Evolutionary conservation across 2,797 vertebrate species (phyloP).

Genomic region (Amazona ochrocephala): DNA sequence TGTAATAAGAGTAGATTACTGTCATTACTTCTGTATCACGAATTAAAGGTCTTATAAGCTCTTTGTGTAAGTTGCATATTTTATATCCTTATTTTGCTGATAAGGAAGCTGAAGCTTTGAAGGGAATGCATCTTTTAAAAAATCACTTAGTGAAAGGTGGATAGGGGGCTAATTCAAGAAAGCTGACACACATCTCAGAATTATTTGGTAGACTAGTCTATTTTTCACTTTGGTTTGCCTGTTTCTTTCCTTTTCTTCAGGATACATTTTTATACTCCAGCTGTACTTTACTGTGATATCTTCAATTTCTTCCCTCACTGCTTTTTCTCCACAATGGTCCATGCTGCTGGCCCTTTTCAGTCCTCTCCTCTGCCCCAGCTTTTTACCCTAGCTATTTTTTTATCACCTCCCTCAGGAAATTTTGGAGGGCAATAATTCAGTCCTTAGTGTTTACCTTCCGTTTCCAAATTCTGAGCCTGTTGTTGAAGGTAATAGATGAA

Average conservation of each 20-base stretch:
- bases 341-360: background rate
- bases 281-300: background rate
- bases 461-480: background rate
- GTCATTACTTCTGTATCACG: background rate
- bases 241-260: background rate
- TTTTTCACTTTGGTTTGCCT: background rate
- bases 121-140: constrained; percentile 1
- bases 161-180: background rate
- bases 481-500: background rate
- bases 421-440: background rate
- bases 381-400: background rate
- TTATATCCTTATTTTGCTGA: constrained; percentile 23
- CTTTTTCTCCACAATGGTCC: background rate
- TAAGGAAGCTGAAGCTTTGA: constrained; percentile 23
- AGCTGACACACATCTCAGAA: background rate
- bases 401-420: background rate
- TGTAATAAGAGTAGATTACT: background rate
- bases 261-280: background rate
- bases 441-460: background rate
- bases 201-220: background rate
- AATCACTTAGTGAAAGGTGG: background rate
- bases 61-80: background rate
- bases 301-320: background rate
- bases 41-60: background rate
- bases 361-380: accelerated